Conservation (phyloP, 2,113 vertebrate genomes). For the Neolamprologus modestus region DNA sequence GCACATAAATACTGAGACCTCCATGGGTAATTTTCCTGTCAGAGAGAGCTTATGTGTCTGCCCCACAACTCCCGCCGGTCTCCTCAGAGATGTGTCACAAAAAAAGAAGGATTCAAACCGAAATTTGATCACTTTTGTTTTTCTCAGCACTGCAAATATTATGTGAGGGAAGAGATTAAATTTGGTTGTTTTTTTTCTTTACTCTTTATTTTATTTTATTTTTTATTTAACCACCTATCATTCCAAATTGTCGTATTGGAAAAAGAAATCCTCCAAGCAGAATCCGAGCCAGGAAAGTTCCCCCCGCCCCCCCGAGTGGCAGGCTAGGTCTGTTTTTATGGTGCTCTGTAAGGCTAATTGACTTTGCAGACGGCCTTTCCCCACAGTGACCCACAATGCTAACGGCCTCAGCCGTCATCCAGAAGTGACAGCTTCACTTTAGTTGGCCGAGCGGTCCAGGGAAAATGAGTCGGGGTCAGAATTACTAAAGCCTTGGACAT, state of each 20-base stretch:
- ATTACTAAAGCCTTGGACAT: background rate
- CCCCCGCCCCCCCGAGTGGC: slow-evolving; percentile 1
- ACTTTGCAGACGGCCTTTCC: slow-evolving; percentile 64
- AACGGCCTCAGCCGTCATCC: slow-evolving; percentile 4
- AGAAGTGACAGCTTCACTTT: slow-evolving; percentile 22
- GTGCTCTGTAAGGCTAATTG: slow-evolving; percentile 56
- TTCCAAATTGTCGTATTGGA: slow-evolving; percentile 45
- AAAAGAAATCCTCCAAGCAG: slow-evolving; percentile 26
- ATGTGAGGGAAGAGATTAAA: slow-evolving; percentile 16
- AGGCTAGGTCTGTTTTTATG: slow-evolving; percentile 50
- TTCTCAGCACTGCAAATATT: slow-evolving; percentile 46
- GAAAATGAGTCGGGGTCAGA: slow-evolving; percentile 18
- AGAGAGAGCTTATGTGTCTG: slow-evolving; percentile 32
- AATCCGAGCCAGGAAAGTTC: slow-evolving; percentile 56
- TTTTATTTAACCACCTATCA: slow-evolving; percentile 8
- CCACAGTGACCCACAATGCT: slow-evolving; percentile 34
- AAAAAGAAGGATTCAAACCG: slow-evolving; percentile 9
- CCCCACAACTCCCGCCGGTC: background rate
- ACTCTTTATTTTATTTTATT: background rate
- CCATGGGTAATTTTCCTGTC: slow-evolving; percentile 41
- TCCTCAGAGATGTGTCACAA: slow-evolving; percentile 26
- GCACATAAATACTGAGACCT: slow-evolving; percentile 30
- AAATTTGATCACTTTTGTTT: slow-evolving; percentile 45
- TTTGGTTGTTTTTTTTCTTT: background rate
- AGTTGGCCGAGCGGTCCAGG: background rate